These are phyloP conservation scores for Mormyrus hasselquistii DNA, from an alignment of 2,797 vertebrate genomes.

Conservation along the genomic window DNA sequence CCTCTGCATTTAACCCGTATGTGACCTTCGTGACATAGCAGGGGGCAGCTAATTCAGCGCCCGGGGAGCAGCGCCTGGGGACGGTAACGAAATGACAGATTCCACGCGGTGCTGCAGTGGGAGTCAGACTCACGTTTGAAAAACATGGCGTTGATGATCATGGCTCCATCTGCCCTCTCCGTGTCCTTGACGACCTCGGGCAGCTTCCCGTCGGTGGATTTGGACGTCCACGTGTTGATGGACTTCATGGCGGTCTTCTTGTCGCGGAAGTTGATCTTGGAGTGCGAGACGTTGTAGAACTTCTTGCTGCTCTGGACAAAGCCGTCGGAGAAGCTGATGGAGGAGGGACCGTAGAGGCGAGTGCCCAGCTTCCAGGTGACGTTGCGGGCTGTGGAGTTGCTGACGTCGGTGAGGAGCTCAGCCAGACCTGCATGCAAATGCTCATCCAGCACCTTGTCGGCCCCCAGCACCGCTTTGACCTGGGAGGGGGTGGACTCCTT, in stretches of 20 bases:
- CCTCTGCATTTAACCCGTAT: too few species aligned
- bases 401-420: slow-evolving; percentile 80
- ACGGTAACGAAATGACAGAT: not conserved
- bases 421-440: slow-evolving; percentile 80
- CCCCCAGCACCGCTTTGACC: slow-evolving; percentile 81
- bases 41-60: too few species aligned
- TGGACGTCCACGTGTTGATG: slow-evolving; percentile 92
- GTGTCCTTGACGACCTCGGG: slow-evolving; percentile 85
- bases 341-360: slow-evolving; percentile 87
- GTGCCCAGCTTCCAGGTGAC: slow-evolving; percentile 91
- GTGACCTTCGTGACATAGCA: too few species aligned
- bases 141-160: slow-evolving; percentile 94
- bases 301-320: slow-evolving; percentile 95
- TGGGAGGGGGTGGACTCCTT: slow-evolving; percentile 80
- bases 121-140: slow-evolving; percentile 86
- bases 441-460: slow-evolving; percentile 77
- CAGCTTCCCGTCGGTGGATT: slow-evolving; percentile 84
- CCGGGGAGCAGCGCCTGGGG: too few species aligned
- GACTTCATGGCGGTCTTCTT: slow-evolving; percentile 87
- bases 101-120: not conserved
- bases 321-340: slow-evolving; percentile 76
- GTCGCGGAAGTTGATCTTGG: slow-evolving; percentile 93
- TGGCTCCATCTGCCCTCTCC: slow-evolving; percentile 83
- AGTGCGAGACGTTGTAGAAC: slow-evolving; percentile 90
- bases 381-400: slow-evolving; percentile 77